A percentile compares a stretch with the other conserved stretches of the same genome.
These are phyloP conservation scores for Microplitis manilae DNA, from an alignment of 2,888 invertebrate species.

Conservation along the genomic window DNA sequence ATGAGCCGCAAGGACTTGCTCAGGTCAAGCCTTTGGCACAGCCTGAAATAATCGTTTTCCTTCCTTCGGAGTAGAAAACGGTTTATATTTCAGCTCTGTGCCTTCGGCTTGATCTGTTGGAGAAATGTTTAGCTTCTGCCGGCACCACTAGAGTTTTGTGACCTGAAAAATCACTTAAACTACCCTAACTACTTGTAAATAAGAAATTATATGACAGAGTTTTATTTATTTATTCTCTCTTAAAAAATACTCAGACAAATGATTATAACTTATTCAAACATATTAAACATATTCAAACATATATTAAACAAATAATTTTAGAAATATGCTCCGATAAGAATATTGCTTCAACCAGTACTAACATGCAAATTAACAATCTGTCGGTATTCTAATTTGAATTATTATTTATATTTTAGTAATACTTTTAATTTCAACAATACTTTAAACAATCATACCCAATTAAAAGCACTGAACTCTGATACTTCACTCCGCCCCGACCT, in stretches of 20 bases:
- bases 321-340: too few relatives aligned
- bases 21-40: too few relatives aligned
- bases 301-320: too few relatives aligned
- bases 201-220: background rate
- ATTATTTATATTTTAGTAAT: too few relatives aligned
- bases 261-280: too few relatives aligned
- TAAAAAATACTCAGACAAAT: background rate
- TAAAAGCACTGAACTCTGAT: background rate
- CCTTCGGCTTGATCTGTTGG: slow-evolving; percentile 24
- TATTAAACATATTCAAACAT: too few relatives aligned
- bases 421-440: background rate
- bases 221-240: background rate
- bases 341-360: too few relatives aligned
- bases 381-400: too few relatives aligned
- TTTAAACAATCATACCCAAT: slow-evolving; percentile 25
- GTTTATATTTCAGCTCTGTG: slow-evolving; percentile 13
- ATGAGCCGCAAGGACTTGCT: too few relatives aligned
- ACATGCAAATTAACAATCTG: too few relatives aligned
- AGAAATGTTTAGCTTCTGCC: slow-evolving; percentile 23
- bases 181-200: background rate
- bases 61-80: slow-evolving; percentile 19
- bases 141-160: slow-evolving; percentile 20
- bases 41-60: slow-evolving; percentile 7
- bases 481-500: background rate
- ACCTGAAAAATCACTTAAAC: background rate